Conservation (phyloP, 2,888 invertebrate species). For the Pachymerium ferrugineum region DNA sequence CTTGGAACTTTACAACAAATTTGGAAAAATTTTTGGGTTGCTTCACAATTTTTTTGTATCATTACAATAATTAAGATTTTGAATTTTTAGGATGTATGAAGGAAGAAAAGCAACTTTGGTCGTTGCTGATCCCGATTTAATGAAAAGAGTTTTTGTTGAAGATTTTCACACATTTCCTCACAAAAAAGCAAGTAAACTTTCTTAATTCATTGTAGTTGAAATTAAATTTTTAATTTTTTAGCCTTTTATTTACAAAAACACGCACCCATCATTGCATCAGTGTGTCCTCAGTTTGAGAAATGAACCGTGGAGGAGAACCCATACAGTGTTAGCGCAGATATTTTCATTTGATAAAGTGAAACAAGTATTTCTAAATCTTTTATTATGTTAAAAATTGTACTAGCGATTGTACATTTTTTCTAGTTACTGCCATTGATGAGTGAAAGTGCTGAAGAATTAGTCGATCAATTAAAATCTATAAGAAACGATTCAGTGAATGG, state of each 20-base stretch:
- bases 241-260: background rate
- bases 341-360: background rate
- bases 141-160: slow-evolving; percentile 5
- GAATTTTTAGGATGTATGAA: background rate
- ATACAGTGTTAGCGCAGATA: background rate
- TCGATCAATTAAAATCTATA: background rate
- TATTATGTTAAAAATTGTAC: no score
- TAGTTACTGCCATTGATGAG: background rate
- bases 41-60: no score
- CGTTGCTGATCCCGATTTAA: background rate
- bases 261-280: background rate
- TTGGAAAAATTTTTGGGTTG: background rate
- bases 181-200: background rate
- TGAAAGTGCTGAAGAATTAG: background rate
- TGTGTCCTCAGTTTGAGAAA: background rate
- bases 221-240: background rate
- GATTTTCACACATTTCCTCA: slow-evolving; percentile 1
- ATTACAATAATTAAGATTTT: no score
- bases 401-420: no score
- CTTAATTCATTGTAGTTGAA: background rate
- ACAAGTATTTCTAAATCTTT: no score
- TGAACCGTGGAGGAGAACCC: slow-evolving; percentile 3
- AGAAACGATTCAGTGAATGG: background rate
- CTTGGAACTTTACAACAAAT: background rate
- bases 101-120: background rate